Evolutionary conservation across 1,140 invertebrate genomes (phyloP), one percentile per base, ranked within the genome.

Genomic region (Polypedilum vanderplanki): DNA sequence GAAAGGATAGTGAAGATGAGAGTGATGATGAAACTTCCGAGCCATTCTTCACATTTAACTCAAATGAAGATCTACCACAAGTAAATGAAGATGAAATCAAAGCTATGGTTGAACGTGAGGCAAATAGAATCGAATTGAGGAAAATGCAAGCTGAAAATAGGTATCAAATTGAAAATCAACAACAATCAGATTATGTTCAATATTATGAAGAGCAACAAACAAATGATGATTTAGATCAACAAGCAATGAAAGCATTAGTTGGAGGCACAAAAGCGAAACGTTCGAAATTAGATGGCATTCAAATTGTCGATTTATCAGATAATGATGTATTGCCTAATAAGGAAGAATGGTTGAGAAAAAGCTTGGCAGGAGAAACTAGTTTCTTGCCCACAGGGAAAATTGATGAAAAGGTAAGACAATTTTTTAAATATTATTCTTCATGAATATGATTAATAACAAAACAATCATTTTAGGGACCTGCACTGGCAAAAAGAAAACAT

Each of bases 251-350:
- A 73, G 81, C 81, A 8, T 74, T 83, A 8, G 78, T 80, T 22
- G 81, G 81, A 41, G 40, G 46, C 12, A 80, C 78, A 65, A 81
- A 79, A 75, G 77, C 79, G 0, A 78, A 80, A 7, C 85, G 86
- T 75, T 82, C 84, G 4, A 83, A 83, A 74, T 79, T 84, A 41
- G 84, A 87, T 76, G 83, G 84, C 15, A 87, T 88, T 75, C 84
- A 88, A 78, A 87, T 96, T 75, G 90, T 97, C 33, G 92, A 97
- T 81, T 90, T 97, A 3, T 90, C 90, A 79, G 91, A 92, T 40
- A 89, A 91, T 78, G 90, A 95, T 81, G 90, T 95, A 0, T 83
- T 95, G 76, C 89, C 90, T 8, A 90, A 93, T 77, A 87, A 90
- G 75, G 85, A 90, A 33, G 89, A 95, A 80, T 92, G 91, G 91